Percentiles rank a stretch among this genome's conserved stretches.
Evolutionary conservation across 2,113 vertebrate species (phyloP).

Genomic region (Tinamus guttatus): DNA sequence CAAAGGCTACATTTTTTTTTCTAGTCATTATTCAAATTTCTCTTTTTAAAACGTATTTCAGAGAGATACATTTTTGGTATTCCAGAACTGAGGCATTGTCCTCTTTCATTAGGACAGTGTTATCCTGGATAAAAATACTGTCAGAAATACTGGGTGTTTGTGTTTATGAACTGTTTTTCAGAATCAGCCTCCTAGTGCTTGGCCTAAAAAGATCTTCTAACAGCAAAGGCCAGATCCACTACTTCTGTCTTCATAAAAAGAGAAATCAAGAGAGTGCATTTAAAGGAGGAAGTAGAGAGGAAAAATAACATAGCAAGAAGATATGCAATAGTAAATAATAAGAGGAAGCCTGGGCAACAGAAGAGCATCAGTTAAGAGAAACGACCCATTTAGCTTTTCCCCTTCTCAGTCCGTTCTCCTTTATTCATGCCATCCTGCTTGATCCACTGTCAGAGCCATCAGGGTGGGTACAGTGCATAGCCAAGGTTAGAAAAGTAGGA

Average conservation of each 20-base stretch:
- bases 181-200: not conserved
- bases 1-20: not conserved
- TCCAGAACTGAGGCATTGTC: not conserved
- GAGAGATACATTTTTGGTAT: not conserved
- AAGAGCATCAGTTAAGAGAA: not conserved
- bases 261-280: not conserved
- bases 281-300: not conserved
- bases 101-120: not conserved
- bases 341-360: not conserved
- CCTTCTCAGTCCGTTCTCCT: not conserved
- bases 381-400: not conserved
- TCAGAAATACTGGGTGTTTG: not conserved
- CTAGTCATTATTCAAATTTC: not conserved
- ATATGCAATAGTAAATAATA: not conserved
- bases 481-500: not conserved
- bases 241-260: not conserved
- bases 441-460: not conserved
- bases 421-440: not conserved
- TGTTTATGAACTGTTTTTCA: not conserved
- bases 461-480: not conserved
- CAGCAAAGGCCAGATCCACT: not conserved
- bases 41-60: not conserved
- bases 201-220: not conserved
- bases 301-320: not conserved
- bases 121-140: not conserved